Percentiles rank a stretch among this genome's conserved stretches.
These are phyloP conservation scores for Neodiprion fabricii DNA, from an alignment of 1,140 invertebrate species.

Conservation along the genomic window DNA sequence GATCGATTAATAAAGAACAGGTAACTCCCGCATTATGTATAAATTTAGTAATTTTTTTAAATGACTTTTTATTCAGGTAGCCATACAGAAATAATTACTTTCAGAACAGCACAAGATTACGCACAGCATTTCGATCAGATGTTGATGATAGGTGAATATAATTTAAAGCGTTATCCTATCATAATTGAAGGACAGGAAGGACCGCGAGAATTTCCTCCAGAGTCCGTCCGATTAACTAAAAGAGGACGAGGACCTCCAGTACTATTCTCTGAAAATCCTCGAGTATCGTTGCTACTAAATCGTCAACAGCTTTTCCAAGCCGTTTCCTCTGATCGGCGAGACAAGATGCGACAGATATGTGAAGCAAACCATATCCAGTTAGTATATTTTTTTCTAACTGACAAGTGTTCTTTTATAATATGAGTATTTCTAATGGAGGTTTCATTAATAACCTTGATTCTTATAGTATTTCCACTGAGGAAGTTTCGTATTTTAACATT, in stretches of 20 bases:
- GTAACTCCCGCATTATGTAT: constrained; percentile 27
- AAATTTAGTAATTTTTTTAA: constrained; percentile 14
- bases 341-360: constrained; percentile 52
- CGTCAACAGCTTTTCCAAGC: constrained; percentile 41
- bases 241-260: constrained; percentile 37
- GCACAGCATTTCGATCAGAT: constrained; percentile 49
- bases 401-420: too few relatives aligned
- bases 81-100: constrained; percentile 22
- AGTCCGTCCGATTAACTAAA: constrained; percentile 47
- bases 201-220: constrained; percentile 49
- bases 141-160: constrained; percentile 47
- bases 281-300: constrained; percentile 39
- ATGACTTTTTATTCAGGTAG: constrained; percentile 15
- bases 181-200: constrained; percentile 46
- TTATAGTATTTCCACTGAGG: too few relatives aligned
- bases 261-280: constrained; percentile 53
- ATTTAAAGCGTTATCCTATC: constrained; percentile 38
- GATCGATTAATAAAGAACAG: constrained; percentile 40
- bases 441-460: too few relatives aligned
- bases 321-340: constrained; percentile 45
- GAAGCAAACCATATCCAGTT: constrained; percentile 41
- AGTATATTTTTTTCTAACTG: background rate
- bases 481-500: too few relatives aligned
- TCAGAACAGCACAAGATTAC: constrained; percentile 51
- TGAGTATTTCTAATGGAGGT: too few relatives aligned